Evolutionary conservation across 2,888 invertebrate species (phyloP), one percentile per base, ranked within the genome.

Genomic region (Brachypalpus laphriformis): DNA sequence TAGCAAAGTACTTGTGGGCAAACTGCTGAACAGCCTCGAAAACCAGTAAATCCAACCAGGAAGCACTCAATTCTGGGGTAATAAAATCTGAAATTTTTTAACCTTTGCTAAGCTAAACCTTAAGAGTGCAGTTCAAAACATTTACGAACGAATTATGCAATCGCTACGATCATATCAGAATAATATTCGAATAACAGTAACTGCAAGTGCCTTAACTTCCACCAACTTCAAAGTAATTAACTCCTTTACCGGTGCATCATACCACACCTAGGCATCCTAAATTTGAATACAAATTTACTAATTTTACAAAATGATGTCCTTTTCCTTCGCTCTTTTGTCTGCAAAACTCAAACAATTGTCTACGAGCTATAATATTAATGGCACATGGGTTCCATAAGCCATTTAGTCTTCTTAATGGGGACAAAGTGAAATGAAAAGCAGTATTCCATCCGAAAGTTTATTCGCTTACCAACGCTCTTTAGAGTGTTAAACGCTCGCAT

Each of bases 391-490:
- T 40, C 66, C 72, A 72, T 56, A 63, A 74, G 61, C 54, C 66
- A 59, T 74, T 75, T 74, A 54, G 59, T 42, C 54, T 59, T 65
- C 72, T 40, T 66, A 66, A 72, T 42, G 31, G 14, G 31, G 20
- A 57, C 56, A 45, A 70, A 70, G 37, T 71, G 59, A 59, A 71
- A 68, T 68, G 57, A 75, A 81, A 80, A 74, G 47, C 61, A 47
- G 66, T 68, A 45, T 45, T 42, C 20, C 54, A 47, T 18, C 66
- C 66, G 42, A 45, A 42, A 66, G 42, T 74, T 59, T 34, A 40
- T 47, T 25, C 49, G 18, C 40, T 40, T 25, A 20, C 63, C 28
- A 40, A 5, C 28, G n/a, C 16, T 22, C 28, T 65, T 22, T 11
- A 34, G 49, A 78, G 28, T 16, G 57, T 59, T 66, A 66, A 72